Conservation (phyloP, 2,797 vertebrate genomes). For the Clarias fuscus region DNA sequence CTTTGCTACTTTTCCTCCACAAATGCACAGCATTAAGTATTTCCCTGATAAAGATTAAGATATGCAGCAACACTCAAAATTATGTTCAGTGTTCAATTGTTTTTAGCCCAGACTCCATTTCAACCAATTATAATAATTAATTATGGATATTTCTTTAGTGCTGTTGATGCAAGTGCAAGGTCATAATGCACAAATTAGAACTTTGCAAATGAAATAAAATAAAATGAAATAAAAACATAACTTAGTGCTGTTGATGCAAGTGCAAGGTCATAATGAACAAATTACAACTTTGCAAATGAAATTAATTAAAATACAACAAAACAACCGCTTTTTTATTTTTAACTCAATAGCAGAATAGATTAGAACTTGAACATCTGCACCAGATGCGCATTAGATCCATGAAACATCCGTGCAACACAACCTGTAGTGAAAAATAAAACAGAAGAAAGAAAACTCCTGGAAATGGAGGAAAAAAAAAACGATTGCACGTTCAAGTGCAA, state of each 20-base stretch:
- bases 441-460: neutral
- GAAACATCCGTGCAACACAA: neutral
- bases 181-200: neutral
- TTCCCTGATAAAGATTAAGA: neutral
- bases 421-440: neutral
- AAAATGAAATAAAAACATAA: neutral
- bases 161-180: neutral
- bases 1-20: neutral
- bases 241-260: too few species aligned
- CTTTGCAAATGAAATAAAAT: neutral
- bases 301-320: too few species aligned
- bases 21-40: neutral
- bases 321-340: neutral
- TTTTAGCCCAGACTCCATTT: neutral
- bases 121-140: neutral
- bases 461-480: neutral
- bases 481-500: neutral
- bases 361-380: neutral
- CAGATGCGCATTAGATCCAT: neutral
- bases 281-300: neutral
- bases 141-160: too few species aligned
- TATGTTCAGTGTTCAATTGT: neutral
- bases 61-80: neutral
- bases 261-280: neutral
- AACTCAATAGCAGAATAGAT: neutral